Conservation (phyloP, 2,888 invertebrate genomes). For the Tortrix viridana region DNA sequence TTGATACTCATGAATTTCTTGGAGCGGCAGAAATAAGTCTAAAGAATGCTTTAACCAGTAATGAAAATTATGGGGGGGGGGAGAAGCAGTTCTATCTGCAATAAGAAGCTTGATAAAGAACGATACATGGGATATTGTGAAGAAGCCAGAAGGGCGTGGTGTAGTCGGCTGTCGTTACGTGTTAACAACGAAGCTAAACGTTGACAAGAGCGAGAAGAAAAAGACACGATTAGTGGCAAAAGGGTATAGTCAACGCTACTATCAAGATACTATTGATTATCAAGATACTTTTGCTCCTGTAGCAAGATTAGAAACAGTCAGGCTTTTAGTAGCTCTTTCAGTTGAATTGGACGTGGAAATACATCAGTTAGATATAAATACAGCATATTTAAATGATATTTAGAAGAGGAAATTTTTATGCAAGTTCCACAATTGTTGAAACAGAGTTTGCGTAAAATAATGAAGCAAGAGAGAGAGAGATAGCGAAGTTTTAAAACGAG, state of each 20-base stretch:
- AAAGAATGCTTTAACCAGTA: too few relatives aligned
- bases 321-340: background rate
- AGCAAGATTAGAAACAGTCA: too few relatives aligned
- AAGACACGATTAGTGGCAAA: background rate
- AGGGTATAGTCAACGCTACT: slow-evolving; percentile 1
- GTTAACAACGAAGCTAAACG: background rate
- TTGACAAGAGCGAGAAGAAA: slow-evolving; percentile 1
- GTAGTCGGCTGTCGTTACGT: background rate
- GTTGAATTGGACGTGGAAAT: slow-evolving; percentile 11
- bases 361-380: slow-evolving; percentile 13
- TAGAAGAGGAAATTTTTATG: slow-evolving; percentile 12
- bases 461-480: background rate
- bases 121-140: background rate
- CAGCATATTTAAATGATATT: slow-evolving; percentile 8
- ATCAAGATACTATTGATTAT: too few relatives aligned
- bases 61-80: too few relatives aligned
- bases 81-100: background rate
- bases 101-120: background rate
- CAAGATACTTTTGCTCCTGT: too few relatives aligned
- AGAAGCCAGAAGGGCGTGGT: background rate
- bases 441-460: background rate
- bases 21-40: too few relatives aligned
- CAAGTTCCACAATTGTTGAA: background rate
- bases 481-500: background rate
- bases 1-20: too few relatives aligned